A percentile compares a stretch with the other conserved stretches of the same genome.
These are phyloP conservation scores for Sebastes minor DNA, from an alignment of 2,797 vertebrate genomes.

Conservation along the genomic window DNA sequence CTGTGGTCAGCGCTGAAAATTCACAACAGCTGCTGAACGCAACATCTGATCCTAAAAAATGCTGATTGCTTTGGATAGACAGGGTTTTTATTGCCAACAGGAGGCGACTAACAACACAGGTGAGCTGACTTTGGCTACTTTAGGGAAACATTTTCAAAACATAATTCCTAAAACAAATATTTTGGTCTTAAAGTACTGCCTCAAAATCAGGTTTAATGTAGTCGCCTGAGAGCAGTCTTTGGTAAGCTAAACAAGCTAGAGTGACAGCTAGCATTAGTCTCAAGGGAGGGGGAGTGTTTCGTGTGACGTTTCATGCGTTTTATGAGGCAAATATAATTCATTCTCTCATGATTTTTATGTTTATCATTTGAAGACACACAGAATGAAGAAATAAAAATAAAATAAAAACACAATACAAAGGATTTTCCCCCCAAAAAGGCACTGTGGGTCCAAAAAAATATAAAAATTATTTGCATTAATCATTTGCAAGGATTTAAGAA, in stretches of 20 bases:
- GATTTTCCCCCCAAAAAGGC: slow-evolving; percentile 88
- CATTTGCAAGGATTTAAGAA: slow-evolving; percentile 50
- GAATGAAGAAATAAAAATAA: slow-evolving; percentile 40
- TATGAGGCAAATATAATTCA: slow-evolving; percentile 10
- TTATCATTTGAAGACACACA: slow-evolving; percentile 59
- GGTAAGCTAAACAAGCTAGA: slow-evolving; percentile 76
- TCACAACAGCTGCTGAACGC: neutral
- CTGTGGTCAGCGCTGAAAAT: neutral
- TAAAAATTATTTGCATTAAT: slow-evolving; percentile 62
- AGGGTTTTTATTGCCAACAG: slow-evolving; percentile 30
- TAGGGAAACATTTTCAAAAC: neutral
- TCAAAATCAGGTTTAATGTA: slow-evolving; percentile 18
- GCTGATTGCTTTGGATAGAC: slow-evolving; percentile 24
- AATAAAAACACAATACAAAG: slow-evolving; percentile 60
- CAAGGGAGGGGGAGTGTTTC: neutral
- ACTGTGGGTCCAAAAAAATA: slow-evolving; percentile 84
- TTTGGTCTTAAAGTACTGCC: slow-evolving; percentile 9
- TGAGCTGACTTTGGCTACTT: slow-evolving; percentile 42
- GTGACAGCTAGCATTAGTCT: slow-evolving; percentile 5
- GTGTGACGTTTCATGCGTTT: slow-evolving; percentile 20
- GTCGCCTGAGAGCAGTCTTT: slow-evolving; percentile 90
- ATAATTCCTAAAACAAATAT: neutral
- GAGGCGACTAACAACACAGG: neutral
- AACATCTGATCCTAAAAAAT: neutral
- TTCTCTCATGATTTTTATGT: slow-evolving; percentile 24